Base-by-base conservation (phyloP, 2,797 vertebrate species). In the Rhodeus uyekii region DNA sequence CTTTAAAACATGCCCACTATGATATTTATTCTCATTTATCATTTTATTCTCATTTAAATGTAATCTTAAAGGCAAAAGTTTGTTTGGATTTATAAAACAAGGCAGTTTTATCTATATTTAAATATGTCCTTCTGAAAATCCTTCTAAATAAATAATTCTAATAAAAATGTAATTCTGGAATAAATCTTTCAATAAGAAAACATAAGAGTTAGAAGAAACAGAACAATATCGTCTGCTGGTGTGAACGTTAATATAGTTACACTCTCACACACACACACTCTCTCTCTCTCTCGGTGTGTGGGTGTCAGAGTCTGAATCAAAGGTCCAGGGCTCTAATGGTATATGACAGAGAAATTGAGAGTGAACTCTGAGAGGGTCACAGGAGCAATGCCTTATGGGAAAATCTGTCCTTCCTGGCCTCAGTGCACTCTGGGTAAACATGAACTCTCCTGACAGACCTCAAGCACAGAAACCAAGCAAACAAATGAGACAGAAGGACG, bases 361-460 rank as follows among this genome's bases (percentile, higher is more conserved):
- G 27, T 32, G 44, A 71, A 72, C 38, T 76, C 27, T 69, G 13
- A 64, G 39, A 58, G 58, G 42, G 74, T 39, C 12, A 14, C 7
- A 29, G 39, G 68, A 71, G 46, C 18, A 13, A 44, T 46, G 76
- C 72, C 81, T 81, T 46, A n/a, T 44, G 32, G 83, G 27, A 85
- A 80, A 65, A 61, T 63, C 68, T 53, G 48, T 48, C 67, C 77
- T 77, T 61, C 79, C 38, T 32, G 22, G 44, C 44, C 60, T 74
- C 55, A 10, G 5, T 80, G 64, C 68, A 61, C 24, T 61, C 69
- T 63, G 82, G 74, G 68, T 74, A 79, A 84, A 80, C 38, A 39
- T 27, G 22, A 36, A 50, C 22, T 67, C 34, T 81, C 42, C 53
- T 39, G 19, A 68, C 42, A 46, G 39, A 73, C 58, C 60, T 67